A percentile compares a stretch with the other conserved stretches of the same genome.
These are phyloP conservation scores for Drosophila trapezifrons DNA, from an alignment of 1,140 invertebrate genomes.

Conservation along the genomic window DNA sequence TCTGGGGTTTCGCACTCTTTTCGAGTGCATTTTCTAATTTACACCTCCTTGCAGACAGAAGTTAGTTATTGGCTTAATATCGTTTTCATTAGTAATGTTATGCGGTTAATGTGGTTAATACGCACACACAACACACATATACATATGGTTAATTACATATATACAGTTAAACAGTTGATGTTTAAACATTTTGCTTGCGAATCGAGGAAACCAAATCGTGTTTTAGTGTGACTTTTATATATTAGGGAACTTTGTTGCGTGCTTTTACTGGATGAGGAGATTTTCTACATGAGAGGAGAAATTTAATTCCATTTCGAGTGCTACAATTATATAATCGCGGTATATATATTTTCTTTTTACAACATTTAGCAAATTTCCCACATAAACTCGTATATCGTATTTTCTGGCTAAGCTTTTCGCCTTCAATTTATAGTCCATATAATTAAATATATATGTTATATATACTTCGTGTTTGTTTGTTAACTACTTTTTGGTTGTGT, in stretches of 20 bases:
- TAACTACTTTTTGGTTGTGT: conserved; percentile 44
- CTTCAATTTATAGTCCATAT: conserved; percentile 33
- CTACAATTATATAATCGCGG: conserved; percentile 53
- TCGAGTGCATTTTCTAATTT: conserved; percentile 48
- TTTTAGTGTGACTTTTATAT: conserved; percentile 8
- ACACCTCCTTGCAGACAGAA: conserved; percentile 44
- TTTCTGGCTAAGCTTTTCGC: conserved; percentile 28
- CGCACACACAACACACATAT: conserved; percentile 19
- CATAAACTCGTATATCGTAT: conserved; percentile 46
- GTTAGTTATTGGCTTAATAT: conserved; percentile 23
- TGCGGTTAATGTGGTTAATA: conserved; percentile 42
- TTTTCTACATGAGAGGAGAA: conserved; percentile 44
- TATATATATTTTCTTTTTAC: conserved; percentile 68
- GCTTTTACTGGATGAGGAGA: conserved; percentile 43
- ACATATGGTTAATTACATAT: conserved; percentile 72
- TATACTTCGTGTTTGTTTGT: conserved; percentile 29
- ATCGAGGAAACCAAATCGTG: conserved; percentile 48
- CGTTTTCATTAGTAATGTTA: conserved; percentile 21
- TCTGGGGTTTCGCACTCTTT: conserved; percentile 13
- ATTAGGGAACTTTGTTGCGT: conserved; percentile 46
- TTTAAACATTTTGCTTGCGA: conserved; percentile 33
- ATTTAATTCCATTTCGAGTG: conserved; percentile 33
- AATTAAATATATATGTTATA: conserved; percentile 32
- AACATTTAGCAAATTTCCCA: conserved; percentile 67
- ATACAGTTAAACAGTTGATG: conserved; percentile 64